These are phyloP conservation scores for Anticlea derivata DNA, from an alignment of 2,888 invertebrate genomes.

Conservation along the genomic window DNA sequence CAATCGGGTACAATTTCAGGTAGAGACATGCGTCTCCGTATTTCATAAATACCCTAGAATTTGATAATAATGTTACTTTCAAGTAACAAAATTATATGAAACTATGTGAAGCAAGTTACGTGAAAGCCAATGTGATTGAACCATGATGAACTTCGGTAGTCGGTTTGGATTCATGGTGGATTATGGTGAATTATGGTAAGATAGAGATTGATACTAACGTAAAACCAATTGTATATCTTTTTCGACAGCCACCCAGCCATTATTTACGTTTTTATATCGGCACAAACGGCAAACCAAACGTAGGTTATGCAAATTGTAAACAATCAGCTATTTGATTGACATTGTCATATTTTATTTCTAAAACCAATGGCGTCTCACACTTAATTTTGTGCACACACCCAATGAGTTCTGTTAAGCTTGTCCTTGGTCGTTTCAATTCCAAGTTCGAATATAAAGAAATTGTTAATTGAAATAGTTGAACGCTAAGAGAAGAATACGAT, in stretches of 20 bases:
- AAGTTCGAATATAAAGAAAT: slow-evolving; percentile 22
- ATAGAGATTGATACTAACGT: slow-evolving; percentile 49
- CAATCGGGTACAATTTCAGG: slow-evolving; percentile 90
- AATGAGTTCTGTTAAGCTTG: slow-evolving; percentile 33
- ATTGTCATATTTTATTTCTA: slow-evolving; percentile 18
- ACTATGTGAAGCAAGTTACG: slow-evolving; percentile 42
- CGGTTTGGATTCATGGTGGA: slow-evolving; percentile 21
- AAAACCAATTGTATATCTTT: slow-evolving; percentile 51
- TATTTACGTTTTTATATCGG: slow-evolving; percentile 14
- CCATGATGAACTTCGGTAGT: slow-evolving; percentile 28
- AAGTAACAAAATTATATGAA: slow-evolving; percentile 41
- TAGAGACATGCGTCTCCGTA: slow-evolving; percentile 87
- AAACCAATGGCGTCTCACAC: slow-evolving; percentile 8
- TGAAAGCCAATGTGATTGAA: slow-evolving; percentile 43
- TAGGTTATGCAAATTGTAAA: slow-evolving; percentile 15
- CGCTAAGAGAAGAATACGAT: slow-evolving; percentile 29
- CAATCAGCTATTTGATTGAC: slow-evolving; percentile 20
- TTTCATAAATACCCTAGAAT: slow-evolving; percentile 88
- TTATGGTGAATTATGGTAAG: slow-evolving; percentile 31
- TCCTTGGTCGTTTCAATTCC: slow-evolving; percentile 33
- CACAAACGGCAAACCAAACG: slow-evolving; percentile 14
- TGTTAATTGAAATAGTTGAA: slow-evolving; percentile 24
- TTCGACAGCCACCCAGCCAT: slow-evolving; percentile 64
- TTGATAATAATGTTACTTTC: slow-evolving; percentile 65
- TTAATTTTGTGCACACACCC: slow-evolving; percentile 15